These are phyloP conservation scores for Dorcus parallelipipedus DNA, from an alignment of 2,888 invertebrate genomes.

Conservation along the genomic window DNA sequence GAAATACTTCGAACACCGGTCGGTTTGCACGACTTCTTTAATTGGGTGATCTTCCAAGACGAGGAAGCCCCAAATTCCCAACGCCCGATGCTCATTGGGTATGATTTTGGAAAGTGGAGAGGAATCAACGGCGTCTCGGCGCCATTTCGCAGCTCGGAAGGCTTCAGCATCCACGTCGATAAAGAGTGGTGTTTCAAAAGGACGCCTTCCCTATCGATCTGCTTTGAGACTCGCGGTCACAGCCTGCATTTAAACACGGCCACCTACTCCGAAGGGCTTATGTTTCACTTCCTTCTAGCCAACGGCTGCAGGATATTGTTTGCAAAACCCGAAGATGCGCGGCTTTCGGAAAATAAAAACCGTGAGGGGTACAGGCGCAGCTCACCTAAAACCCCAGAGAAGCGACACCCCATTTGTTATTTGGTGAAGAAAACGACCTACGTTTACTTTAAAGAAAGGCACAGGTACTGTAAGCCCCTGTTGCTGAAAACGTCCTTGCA, in stretches of 20 bases:
- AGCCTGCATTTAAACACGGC: constrained; percentile 3
- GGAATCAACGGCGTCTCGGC: constrained; percentile 7
- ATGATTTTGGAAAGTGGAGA: constrained; percentile 1
- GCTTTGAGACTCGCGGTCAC: constrained; percentile 4
- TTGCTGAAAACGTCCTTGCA: constrained; percentile 7
- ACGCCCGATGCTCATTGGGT: not conserved
- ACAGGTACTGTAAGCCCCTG: not conserved
- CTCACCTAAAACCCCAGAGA: too few relatives aligned
- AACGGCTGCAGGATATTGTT: constrained; percentile 12
- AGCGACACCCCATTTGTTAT: not conserved
- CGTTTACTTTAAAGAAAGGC: not conserved
- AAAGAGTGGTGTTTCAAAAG: not conserved
- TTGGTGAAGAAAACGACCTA: not conserved
- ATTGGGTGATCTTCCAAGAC: constrained; percentile 4
- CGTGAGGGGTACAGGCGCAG: too few relatives aligned
- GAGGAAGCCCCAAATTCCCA: not conserved
- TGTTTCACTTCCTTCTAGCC: constrained; percentile 6
- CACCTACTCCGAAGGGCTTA: not conserved
- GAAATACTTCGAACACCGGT: constrained; percentile 4
- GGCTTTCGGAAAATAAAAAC: too few relatives aligned
- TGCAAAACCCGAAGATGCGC: not conserved
- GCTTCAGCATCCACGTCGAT: constrained; percentile 14
- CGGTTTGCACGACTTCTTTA: constrained; percentile 11
- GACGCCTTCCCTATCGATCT: not conserved
- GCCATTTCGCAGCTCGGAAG: constrained; percentile 12